Percentiles rank a stretch among this genome's conserved stretches.
Evolutionary conservation across 2,797 vertebrate genomes (phyloP).

Genomic region (Martes flavigula): DNA sequence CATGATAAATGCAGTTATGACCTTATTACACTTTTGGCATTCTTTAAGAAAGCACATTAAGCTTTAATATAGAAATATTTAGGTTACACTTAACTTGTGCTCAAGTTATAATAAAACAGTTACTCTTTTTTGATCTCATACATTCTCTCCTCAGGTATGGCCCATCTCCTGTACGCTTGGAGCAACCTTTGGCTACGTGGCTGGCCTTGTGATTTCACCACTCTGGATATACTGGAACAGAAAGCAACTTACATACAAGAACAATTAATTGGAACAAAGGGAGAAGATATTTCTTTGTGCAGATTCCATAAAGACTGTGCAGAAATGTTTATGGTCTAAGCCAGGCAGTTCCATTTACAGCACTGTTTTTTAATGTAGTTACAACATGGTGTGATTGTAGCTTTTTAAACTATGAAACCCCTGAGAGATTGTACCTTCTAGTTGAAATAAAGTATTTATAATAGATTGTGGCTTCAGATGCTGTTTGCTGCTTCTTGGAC

Average conservation of each 20-base stretch:
- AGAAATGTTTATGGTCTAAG: conserved; percentile 81
- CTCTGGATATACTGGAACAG: conserved; percentile 97
- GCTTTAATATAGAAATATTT: conserved; percentile 81
- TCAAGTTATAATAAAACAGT: conserved; percentile 79
- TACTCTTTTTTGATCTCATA: conserved; percentile 63
- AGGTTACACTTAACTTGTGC: conserved; percentile 81
- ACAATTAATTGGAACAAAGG: conserved; percentile 90
- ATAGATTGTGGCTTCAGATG: conserved; percentile 79
- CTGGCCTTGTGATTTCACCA: conserved; percentile 92
- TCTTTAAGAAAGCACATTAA: conserved; percentile 83
- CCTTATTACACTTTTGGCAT: conserved; percentile 82
- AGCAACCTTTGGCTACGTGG: conserved; percentile 92
- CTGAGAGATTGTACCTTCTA: conserved; percentile 89
- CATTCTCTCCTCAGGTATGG: conserved; percentile 90
- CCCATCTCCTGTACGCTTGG: conserved; percentile 97
- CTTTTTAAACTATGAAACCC: conserved; percentile 87
- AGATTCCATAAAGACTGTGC: conserved; percentile 84
- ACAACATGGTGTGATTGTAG: conserved; percentile 83
- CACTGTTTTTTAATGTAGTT: conserved; percentile 72
- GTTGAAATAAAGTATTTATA: conserved; percentile 87
- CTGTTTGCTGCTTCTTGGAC: conserved; percentile 79
- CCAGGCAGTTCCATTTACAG: conserved; percentile 81
- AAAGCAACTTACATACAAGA: conserved; percentile 97
- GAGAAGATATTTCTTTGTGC: conserved; percentile 84
- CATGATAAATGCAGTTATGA: conserved; percentile 75